Percentiles rank a stretch among this genome's conserved stretches.
phyloP scores from a whole-genome alignment of 2,113 vertebrate species.

The Clupea harengus region DNA sequence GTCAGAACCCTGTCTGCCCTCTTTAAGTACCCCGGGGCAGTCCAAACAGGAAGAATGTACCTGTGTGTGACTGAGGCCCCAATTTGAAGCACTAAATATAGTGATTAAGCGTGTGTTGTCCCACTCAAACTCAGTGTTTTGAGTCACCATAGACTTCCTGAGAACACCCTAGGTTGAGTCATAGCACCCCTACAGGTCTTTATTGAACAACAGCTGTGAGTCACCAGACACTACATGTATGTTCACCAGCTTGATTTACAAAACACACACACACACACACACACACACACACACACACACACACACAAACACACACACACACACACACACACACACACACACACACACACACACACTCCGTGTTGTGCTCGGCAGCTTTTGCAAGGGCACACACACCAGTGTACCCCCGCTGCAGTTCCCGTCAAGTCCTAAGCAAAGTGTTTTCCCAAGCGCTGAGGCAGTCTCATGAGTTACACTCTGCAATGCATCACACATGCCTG shows the following conservation, averaged over 20 bases:
- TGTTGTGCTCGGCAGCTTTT: neutral
- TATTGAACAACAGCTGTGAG: neutral
- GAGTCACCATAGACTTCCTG: neutral
- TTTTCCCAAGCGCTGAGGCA: conserved; percentile 8
- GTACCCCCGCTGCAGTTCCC: neutral
- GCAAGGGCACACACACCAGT: neutral
- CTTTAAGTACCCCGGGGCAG: neutral
- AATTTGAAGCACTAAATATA: neutral
- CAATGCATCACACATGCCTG: neutral
- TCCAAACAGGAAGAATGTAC: neutral
- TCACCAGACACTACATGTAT: neutral
- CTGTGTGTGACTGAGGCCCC: neutral
- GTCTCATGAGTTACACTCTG: neutral
- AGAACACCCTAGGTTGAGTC: neutral
- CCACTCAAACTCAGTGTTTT: neutral
- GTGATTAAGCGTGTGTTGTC: neutral
- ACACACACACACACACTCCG: too few relatives aligned
- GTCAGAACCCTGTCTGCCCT: neutral
- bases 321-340: too few relatives aligned
- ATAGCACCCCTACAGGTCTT: neutral
- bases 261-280: neutral
- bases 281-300: conserved; percentile 8
- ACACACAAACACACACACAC: neutral
- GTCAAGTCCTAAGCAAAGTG: neutral
- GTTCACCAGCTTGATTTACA: neutral